These are phyloP conservation scores for Gymnothorax reevesii DNA, from an alignment of 2,797 vertebrate species.

Conservation along the genomic window DNA sequence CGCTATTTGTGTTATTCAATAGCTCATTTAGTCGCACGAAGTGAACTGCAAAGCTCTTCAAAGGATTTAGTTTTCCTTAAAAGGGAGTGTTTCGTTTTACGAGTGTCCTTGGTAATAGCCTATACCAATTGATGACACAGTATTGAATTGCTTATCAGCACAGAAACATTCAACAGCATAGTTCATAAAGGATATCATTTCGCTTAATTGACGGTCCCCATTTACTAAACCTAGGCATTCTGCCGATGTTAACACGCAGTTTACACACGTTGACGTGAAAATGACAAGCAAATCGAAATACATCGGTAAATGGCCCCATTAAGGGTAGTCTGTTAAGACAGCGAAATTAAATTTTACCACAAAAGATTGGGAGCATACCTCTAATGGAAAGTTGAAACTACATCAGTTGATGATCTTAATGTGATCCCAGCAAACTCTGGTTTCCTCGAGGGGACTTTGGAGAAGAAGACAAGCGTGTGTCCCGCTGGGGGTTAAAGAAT, in stretches of 20 bases:
- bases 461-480: conserved; percentile 61
- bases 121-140: conserved; percentile 41
- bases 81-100: conserved; percentile 26
- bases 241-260: not conserved
- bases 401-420: conserved; percentile 66
- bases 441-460: conserved; percentile 57
- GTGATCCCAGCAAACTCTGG: conserved; percentile 55
- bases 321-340: not conserved
- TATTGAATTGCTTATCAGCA: conserved; percentile 56
- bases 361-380: conserved; percentile 50
- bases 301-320: not conserved
- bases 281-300: not conserved
- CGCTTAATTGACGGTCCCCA: conserved; percentile 4
- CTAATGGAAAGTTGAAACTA: conserved; percentile 53
- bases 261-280: not conserved
- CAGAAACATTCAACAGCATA: conserved; percentile 52
- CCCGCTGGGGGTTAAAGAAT: conserved; percentile 64
- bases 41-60: not conserved
- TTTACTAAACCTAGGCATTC: not conserved
- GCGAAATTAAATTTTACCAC: not conserved
- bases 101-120: conserved; percentile 21
- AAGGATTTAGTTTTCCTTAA: conserved; percentile 34
- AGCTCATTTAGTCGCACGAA: conserved; percentile 9
- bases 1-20: not conserved
- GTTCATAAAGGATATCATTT: conserved; percentile 29